Conservation (phyloP, 2,888 invertebrate genomes). For the Phyto melanocephala region DNA sequence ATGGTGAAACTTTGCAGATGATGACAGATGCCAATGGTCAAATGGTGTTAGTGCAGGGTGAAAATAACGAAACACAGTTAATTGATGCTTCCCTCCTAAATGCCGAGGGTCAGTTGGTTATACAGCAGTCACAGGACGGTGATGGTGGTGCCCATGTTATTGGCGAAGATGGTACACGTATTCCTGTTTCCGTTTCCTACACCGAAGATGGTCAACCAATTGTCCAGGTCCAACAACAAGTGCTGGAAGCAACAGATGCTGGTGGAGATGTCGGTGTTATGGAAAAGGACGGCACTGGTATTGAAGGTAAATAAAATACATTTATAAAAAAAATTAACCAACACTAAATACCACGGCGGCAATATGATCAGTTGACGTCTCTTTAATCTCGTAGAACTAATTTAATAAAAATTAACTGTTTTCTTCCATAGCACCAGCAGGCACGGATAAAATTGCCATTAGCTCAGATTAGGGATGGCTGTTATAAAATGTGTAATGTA, state of each 20-base stretch:
- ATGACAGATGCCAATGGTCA: slow-evolving; percentile 79
- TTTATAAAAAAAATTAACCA: no score
- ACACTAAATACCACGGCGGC: slow-evolving; percentile 61
- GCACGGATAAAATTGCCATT: slow-evolving; percentile 49
- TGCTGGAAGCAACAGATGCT: slow-evolving; percentile 66
- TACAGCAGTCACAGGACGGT: slow-evolving; percentile 78
- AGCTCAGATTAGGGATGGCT: slow-evolving; percentile 59
- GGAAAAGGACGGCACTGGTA: slow-evolving; percentile 66
- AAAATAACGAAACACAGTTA: slow-evolving; percentile 78
- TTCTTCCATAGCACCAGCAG: slow-evolving; percentile 22
- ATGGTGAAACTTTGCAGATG: slow-evolving; percentile 79
- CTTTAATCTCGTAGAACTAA: slow-evolving; percentile 75
- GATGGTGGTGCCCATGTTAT: slow-evolving; percentile 77
- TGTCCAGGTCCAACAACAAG: slow-evolving; percentile 77
- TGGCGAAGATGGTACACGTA: slow-evolving; percentile 78
- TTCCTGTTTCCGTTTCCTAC: slow-evolving; percentile 79
- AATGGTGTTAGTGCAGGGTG: slow-evolving; percentile 79
- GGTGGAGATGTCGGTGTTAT: slow-evolving; percentile 70
- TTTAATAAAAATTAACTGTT: slow-evolving; percentile 65
- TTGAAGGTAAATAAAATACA: slow-evolving; percentile 66
- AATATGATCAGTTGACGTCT: slow-evolving; percentile 69
- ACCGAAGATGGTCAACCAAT: slow-evolving; percentile 78
- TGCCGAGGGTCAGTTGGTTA: slow-evolving; percentile 78
- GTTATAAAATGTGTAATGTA: slow-evolving; percentile 34
- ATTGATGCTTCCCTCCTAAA: slow-evolving; percentile 79